Evolutionary conservation across 2,113 vertebrate species (phyloP).

Genomic region (Danionella cerebrum): DNA sequence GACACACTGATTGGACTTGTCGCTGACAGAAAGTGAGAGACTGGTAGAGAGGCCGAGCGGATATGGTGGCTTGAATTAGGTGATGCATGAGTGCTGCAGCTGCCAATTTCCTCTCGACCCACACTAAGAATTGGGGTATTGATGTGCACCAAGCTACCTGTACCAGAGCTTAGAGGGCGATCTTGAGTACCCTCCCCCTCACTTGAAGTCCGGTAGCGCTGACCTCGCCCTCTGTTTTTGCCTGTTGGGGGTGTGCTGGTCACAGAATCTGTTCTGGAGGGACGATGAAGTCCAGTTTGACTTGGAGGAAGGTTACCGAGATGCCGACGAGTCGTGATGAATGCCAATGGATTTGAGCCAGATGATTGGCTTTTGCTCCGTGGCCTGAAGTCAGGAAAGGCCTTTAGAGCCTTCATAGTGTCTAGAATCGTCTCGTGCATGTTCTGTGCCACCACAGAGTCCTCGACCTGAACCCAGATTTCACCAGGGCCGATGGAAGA

Average conservation of each 20-base stretch:
- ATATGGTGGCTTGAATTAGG: constrained; percentile 55
- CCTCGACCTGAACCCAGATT: constrained; percentile 98
- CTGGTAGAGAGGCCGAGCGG: constrained; percentile 80
- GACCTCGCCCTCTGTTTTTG: constrained; percentile 61
- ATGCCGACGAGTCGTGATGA: constrained; percentile 68
- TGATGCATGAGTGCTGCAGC: constrained; percentile 18
- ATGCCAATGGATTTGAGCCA: constrained; percentile 65
- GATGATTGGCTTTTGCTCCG: constrained; percentile 96
- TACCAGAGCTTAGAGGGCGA: constrained; percentile 54
- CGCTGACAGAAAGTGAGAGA: constrained; percentile 73
- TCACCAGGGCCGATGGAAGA: constrained; percentile 91
- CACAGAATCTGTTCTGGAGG: constrained; percentile 71
- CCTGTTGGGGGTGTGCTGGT: constrained; percentile 55
- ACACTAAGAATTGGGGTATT: constrained; percentile 35
- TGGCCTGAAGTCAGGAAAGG: constrained; percentile 89
- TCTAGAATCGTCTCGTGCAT: constrained; percentile 97
- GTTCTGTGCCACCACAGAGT: constrained; percentile 93
- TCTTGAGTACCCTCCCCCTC: constrained; percentile 69
- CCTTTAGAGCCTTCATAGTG: constrained; percentile 94
- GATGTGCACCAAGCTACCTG: constrained; percentile 35
- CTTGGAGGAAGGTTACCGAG: constrained; percentile 73
- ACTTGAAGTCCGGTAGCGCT: constrained; percentile 75
- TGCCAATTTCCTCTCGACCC: constrained; percentile 32
- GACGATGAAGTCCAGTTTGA: constrained; percentile 72
- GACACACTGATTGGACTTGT: constrained; percentile 81